Base-by-base conservation (phyloP, 2,888 invertebrate genomes). In the Caenorhabditis sp. region DNA sequence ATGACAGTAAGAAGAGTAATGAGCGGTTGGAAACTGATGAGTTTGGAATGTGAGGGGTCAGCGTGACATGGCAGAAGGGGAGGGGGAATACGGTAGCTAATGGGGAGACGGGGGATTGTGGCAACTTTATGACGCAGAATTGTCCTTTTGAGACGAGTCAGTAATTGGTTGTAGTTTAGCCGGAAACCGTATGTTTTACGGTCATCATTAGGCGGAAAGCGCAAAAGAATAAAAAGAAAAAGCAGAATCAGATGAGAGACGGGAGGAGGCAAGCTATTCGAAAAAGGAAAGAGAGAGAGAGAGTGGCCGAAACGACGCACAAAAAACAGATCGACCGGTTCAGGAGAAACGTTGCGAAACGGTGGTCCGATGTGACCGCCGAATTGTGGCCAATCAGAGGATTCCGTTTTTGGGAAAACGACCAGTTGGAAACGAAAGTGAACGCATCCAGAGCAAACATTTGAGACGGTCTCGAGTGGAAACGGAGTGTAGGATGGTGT, bases 131-230 rank as follows among this genome's bases (percentile, higher is more conserved):
- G 13, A 35, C 11, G 35, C 6, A 35, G 35, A 3, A 35, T 2
- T 9, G 9, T 35, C 13, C 30, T 30, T 30, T 30, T 20, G 8
- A 32, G 17, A 30, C 26, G 30, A 43, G 30, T 43, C 32, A 58
- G 58, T 48, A 66, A 66, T 58, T 66, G 55, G 56, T 65, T 55
- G 65, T 58, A 50, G 41, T 50, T 59, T 41, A 50, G 37, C 37
- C 66, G 50, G 50, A 62, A 66, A 56, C 66, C 27, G 59, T 70
- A 70, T 70, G 70, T 70, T 70, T 70, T 70, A 59, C 70, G 59
- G 45, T 53, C 52, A 58, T 50, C 68, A 68, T 70, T 70, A 70
- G 53, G 43, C 45, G 46, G 55, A 45, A 41, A 45, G 27, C 20
- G 27, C 15, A 52, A 32, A 45, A 24, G 27, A 41, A 27, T 27